These are phyloP conservation scores for Nothocercus julius DNA, from an alignment of 2,113 vertebrate species.

Conservation along the genomic window DNA sequence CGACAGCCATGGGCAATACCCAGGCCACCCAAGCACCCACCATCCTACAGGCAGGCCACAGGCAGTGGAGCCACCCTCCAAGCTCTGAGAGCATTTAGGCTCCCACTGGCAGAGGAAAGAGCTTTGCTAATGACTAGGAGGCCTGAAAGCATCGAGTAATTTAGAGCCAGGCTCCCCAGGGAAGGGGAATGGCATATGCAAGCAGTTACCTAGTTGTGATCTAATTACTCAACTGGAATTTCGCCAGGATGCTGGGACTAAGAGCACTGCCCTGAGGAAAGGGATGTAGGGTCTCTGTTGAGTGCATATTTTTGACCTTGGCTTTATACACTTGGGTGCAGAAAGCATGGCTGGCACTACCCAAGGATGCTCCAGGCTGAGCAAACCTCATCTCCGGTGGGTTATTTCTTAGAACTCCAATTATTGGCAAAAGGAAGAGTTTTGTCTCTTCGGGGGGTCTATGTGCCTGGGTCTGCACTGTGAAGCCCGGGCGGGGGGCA, in stretches of 20 bases:
- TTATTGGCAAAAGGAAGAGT: neutral
- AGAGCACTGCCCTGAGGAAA: neutral
- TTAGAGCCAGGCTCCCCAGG: neutral
- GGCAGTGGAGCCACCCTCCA: neutral
- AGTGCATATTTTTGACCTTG: neutral
- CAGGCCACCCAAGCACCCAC: neutral
- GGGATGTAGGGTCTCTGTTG: neutral
- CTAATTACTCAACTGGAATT: conserved; percentile 23
- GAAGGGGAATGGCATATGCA: neutral
- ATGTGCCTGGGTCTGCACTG: neutral
- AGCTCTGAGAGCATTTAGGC: neutral
- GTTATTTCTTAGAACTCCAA: neutral
- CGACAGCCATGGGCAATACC: neutral
- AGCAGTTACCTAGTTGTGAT: neutral
- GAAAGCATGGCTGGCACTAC: neutral
- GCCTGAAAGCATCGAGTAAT: neutral
- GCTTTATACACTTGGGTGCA: neutral
- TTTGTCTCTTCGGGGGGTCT: neutral
- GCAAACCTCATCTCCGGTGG: neutral
- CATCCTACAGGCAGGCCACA: neutral
- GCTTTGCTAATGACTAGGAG: conserved; percentile 26
- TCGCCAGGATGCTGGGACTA: neutral
- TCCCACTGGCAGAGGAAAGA: neutral
- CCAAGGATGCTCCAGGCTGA: neutral
- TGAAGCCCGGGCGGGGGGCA: neutral